Percentiles rank a stretch among this genome's conserved stretches.
These are phyloP conservation scores for Plecotus auritus DNA, from an alignment of 2,113 vertebrate species.

Conservation along the genomic window DNA sequence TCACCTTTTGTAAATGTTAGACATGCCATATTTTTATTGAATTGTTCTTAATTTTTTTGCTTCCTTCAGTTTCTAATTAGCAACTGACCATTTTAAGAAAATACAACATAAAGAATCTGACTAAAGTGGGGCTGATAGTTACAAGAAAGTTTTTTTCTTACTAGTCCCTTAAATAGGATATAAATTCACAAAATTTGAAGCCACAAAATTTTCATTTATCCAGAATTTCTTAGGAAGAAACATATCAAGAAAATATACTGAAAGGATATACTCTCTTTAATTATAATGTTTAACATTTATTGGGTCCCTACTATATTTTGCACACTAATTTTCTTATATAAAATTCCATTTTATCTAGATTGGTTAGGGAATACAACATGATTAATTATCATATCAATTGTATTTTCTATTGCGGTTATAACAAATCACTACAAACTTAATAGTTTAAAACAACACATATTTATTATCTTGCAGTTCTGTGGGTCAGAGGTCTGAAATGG, in stretches of 20 bases:
- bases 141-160: neutral
- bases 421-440: neutral
- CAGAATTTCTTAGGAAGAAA: neutral
- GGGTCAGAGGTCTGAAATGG: neutral
- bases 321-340: neutral
- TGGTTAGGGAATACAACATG: neutral
- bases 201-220: neutral
- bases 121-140: neutral
- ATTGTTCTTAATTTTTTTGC: neutral
- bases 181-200: constrained; percentile 31
- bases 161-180: neutral
- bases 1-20: neutral
- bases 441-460: neutral
- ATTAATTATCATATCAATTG: neutral
- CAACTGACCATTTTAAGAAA: neutral
- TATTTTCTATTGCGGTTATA: neutral
- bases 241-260: neutral
- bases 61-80: neutral
- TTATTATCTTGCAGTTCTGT: neutral
- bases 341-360: neutral
- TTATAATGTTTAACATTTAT: neutral
- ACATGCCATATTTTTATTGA: neutral
- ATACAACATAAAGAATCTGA: neutral
- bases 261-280: neutral
- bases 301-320: neutral